Evolutionary conservation across 1,140 invertebrate genomes (phyloP), one percentile per base, ranked within the genome.

Genomic region (Achatina immaculata): DNA sequence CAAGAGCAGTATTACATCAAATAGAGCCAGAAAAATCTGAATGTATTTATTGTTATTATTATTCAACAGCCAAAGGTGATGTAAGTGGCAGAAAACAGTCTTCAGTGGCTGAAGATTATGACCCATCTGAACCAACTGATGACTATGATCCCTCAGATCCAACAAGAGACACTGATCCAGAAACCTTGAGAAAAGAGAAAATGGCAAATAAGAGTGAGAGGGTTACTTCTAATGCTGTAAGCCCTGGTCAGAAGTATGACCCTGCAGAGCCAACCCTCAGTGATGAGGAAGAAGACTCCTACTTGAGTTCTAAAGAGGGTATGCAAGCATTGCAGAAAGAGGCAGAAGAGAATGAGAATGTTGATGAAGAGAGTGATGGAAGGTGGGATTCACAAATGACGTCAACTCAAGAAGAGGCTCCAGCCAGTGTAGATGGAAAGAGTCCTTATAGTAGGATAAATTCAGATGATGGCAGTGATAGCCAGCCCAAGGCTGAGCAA

Each of bases 61-160:
- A 71, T 40, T 40, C 42, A 3, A 28, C 38, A 40, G 42, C 7
- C 16, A n/a, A 36, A 38, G 7, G 19, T 69, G 66, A 11, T 3
- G 3, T n/a, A 69, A 19, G 11, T 28, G 21, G n/a, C 16, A 40
- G 42, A 36, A 7, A 40, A 34, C 48, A 62, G 68, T 21, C 42
- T 66, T 28, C 76, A 43, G 6, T 66, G 34, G 4, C 21, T 0
- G 34, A 43, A n/a, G 58, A 71, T 45, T 80, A 80, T 72, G 78
- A 80, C 45, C 78, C 78, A 24, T 69, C 78, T 24, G 68, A 80
- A 55, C 78, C 78, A 21, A 80, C 78, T 21, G 78, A 80, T 80
- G 78, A 80, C 43, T 71, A 80, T 58, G 78, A 80, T 42, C 65
- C 78, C 34, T 38, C 68, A 69, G 78, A 80, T 40, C 78, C 78